Evolutionary conservation across 2,888 invertebrate species (phyloP), one percentile per base, ranked within the genome.

Genomic region (Thyatira batis): DNA sequence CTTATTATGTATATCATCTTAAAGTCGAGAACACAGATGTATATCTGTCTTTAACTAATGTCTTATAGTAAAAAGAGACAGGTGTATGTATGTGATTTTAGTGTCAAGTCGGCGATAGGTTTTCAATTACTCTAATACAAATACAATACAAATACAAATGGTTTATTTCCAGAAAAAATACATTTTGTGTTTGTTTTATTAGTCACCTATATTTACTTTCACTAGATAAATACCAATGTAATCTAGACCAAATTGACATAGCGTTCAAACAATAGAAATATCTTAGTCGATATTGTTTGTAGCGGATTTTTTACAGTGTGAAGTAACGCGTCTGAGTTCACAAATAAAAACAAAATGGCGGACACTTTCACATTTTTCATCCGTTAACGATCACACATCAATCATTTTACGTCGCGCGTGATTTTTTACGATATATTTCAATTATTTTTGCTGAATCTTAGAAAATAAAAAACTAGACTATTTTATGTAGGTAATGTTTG

Each of bases 341-440:
- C 45, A 53, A 60, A 45, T 49, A 50, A 54, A 53, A 60, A 45
- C 49, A 50, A 54, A 52, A 30, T 54, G 53, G 55, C 62, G 54
- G 57, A 53, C 54, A 63, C 67, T 67, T 67, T 67, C 67, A 57
- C 67, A 57, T 63, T 65, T 60, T 67, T 59, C 67, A 60, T 65
- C 55, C 52, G 57, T 55, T 67, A 56, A 56, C 52, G 65, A 65
- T 58, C 45, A 49, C 50, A n/a, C 60, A 60, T 67, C 67, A 59
- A 67, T 67, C 67, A 67, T 57, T 61, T 46, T 20, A 39, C 39
- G 39, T 17, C 17, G 39, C 44, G 45, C 51, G 43, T 43, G 43
- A 13, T 49, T 4, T 28, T 23, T 49, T 28, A 10, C 9, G 23
- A 23, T n/a, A 8, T 17, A 17, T 39, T 17, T 0, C 17, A 8